Evolutionary conservation across 1,140 invertebrate genomes (phyloP).

Genomic region (Linepithema humile): DNA sequence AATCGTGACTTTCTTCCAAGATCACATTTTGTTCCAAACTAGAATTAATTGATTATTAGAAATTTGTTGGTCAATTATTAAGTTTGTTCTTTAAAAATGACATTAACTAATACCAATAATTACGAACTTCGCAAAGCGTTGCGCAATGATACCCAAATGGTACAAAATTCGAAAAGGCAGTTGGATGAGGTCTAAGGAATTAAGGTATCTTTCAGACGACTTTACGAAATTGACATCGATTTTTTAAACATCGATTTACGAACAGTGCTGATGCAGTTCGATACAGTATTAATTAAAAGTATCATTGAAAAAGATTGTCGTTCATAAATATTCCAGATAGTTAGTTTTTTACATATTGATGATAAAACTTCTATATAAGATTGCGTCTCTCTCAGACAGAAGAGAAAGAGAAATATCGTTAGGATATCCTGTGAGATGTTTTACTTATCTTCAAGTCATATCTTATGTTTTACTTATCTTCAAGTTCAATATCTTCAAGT

Average conservation of each 20-base stretch:
- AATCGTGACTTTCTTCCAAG: conserved; percentile 53
- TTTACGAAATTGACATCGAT: background rate
- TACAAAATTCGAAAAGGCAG: no score
- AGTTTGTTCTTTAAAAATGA: background rate
- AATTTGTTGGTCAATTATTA: conserved; percentile 31
- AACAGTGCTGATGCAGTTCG: conserved; percentile 11
- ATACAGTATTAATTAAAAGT: conserved; percentile 42
- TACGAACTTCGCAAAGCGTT: no score
- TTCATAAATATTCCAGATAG: background rate
- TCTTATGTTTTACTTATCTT: background rate
- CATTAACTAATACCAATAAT: no score
- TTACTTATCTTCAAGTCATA: background rate
- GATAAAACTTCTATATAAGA: conserved; percentile 21
- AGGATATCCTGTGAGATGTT: no score
- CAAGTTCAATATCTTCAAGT: background rate
- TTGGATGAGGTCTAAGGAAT: no score
- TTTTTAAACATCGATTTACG: background rate
- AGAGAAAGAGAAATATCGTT: no score
- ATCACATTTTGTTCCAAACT: background rate
- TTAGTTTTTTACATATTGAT: conserved; percentile 20
- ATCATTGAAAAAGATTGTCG: background rate
- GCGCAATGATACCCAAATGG: no score
- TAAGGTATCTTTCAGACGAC: no score
- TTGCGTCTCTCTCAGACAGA: background rate
- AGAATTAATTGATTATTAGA: conserved; percentile 8